Evolutionary conservation across 2,113 vertebrate genomes (phyloP), one percentile per base, ranked within the genome.

Genomic region (Rhinoptilus africanus): DNA sequence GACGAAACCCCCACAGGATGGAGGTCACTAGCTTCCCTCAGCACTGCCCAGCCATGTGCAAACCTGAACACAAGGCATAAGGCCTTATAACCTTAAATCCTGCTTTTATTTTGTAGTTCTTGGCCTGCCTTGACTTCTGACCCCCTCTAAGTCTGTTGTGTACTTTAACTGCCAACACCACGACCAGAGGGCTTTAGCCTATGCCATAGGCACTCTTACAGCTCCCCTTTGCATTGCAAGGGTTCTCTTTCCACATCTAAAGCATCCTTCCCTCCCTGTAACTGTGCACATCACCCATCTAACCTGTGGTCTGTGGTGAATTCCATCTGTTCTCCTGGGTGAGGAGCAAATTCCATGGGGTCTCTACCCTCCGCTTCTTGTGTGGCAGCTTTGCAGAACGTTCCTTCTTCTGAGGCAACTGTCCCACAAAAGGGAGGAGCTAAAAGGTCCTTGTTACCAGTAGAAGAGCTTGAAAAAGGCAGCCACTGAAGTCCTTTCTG

Each of bases 81-180:
- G 7, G 32, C 34, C 37, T 41, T 2, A n/a, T n/a, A 89, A 77
- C n/a, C 35, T 72, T 21, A 80, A 83, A 72, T 26, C 12, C 24
- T 41, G 26, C 47, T 75, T 85, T n/a, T 47, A 48, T 57, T 88
- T 82, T 86, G 60, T 54, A 34, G 5, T 71, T 51, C 35, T 43
- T 32, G 9, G 14, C 48, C 47, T 28, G 26, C 12, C 21, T 39
- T 6, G 3, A 45, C 8, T 67, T 72, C 64, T 57, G 12, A 71
- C 5, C 2, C 10, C 9, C 28, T 30, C 48, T n/a, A 30, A 39
- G 34, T n/a, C 27, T 18, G 27, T 12, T 11, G 16, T 1, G 3
- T 27, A 20, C 22, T 67, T 88, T 18, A 59, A 45, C 18, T 12
- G 13, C 56, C 27, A 45, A 14, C 66, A 53, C 8, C 17, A 16